Evolutionary conservation across 2,888 invertebrate genomes (phyloP), one percentile per base, ranked within the genome.

Genomic region (Idaea biselata): DNA sequence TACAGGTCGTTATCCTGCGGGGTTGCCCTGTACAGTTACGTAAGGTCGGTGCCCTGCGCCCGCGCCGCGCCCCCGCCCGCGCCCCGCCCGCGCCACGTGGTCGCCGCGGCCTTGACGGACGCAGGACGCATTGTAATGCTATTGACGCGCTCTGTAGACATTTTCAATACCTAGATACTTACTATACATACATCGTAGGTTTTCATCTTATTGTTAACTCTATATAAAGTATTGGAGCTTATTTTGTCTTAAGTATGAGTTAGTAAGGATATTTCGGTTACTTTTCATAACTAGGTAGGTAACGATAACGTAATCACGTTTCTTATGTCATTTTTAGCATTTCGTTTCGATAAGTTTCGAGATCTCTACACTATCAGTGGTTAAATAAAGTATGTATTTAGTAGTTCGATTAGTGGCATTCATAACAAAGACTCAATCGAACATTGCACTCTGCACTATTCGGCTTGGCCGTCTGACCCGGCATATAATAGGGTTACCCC

Each of bases 31-130:
- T 44, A 44, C 44, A 44, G 44, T 44, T 44, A 44, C 44, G 11
- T 44, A 44, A 44, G 44, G 44, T 44, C 44, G 44, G 54, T 60
- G 58, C 62, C 65, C 65, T 62, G 58, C n/a, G 58, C 32, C 44
- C 58, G 58, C 55, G 55, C 55, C 7, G 14, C 55, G 7, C 4
- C 16, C 6, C 55, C 55, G 55, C 6, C 55, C 55, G 58, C 62
- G 54, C 64, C 68, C 25, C 25, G 25, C 7, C 55, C 55, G 57
- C 57, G 63, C 67, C 71, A 71, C 71, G 68, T 69, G 67, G 67
- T 58, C 25, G 25, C 60, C 60, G 65, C 56, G 73, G 66, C 68
- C 70, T 68, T 70, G 68, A 62, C 61, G 59, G 25, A 58, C 60
- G 62, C 63, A 58, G 60, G 60, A 2, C 33, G 63, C 66, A 64